Conservation (phyloP, 2,113 vertebrate genomes). For the Dasyornis broadbenti region DNA sequence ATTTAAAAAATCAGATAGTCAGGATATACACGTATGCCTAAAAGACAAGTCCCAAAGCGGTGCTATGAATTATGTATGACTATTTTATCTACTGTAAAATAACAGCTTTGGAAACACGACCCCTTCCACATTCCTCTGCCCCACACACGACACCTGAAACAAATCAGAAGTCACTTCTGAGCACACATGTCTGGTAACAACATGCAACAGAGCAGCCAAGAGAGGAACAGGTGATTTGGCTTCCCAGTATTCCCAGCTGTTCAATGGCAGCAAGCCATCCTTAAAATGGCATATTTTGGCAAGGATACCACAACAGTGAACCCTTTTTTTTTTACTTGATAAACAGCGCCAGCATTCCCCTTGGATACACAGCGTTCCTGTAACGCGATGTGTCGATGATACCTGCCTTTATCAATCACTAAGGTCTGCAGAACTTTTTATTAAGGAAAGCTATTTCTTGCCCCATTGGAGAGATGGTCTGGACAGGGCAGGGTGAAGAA, state of each 20-base stretch:
- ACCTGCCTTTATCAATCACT: background rate
- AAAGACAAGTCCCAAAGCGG: background rate
- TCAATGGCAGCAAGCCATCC: background rate
- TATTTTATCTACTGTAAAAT: background rate
- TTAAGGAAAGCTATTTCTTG: background rate
- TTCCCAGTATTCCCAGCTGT: background rate
- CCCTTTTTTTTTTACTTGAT: background rate
- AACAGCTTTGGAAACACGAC: background rate
- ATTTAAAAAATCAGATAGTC: background rate
- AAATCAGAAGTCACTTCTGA: background rate
- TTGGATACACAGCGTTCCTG: background rate
- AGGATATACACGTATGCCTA: background rate
- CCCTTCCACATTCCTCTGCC: background rate
- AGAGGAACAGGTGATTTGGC: background rate
- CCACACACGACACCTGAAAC: background rate
- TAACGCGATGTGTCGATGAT: accelerated
- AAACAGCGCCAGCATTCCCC: background rate
- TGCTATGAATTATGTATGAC: background rate
- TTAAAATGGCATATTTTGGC: background rate
- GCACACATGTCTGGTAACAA: background rate
- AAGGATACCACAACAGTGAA: background rate
- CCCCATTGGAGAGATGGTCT: background rate
- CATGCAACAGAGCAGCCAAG: background rate
- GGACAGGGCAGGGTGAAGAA: background rate
- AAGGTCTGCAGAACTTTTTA: background rate